phyloP scores from a whole-genome alignment of 2,113 vertebrate genomes.

The Dipodomys merriami region DNA sequence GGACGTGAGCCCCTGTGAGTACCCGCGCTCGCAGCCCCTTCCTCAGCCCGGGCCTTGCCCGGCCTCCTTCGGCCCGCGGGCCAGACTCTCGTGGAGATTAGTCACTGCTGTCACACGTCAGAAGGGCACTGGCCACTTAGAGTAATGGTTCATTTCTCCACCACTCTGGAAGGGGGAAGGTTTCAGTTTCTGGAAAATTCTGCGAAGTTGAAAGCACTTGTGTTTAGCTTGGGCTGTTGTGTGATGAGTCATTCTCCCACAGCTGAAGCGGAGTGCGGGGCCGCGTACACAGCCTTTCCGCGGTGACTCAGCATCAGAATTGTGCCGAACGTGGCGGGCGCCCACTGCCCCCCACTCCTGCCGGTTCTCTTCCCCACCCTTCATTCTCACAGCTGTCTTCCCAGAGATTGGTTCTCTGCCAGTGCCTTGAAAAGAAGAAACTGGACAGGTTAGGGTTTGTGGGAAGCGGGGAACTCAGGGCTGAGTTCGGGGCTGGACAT shows the following conservation, averaged over 20 bases:
- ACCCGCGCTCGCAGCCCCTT: slow-evolving; percentile 27
- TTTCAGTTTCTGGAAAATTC: slow-evolving; percentile 69
- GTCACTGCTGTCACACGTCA: slow-evolving; percentile 5
- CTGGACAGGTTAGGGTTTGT: background rate
- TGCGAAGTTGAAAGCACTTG: slow-evolving; percentile 22
- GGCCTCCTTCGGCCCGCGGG: background rate
- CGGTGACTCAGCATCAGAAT: slow-evolving; percentile 25
- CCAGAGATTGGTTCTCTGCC: background rate
- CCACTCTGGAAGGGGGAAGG: background rate
- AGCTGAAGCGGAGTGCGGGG: background rate
- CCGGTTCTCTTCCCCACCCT: background rate
- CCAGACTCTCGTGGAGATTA: background rate
- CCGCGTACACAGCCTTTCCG: background rate
- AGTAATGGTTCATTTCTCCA: slow-evolving; percentile 32
- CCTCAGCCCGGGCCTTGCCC: background rate
- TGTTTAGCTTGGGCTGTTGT: slow-evolving; percentile 7
- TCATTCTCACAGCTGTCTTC: background rate
- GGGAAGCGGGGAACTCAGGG: background rate
- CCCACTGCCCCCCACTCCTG: fast-evolving
- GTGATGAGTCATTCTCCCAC: slow-evolving; percentile 70
- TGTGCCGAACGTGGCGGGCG: no score
- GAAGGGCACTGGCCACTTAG: background rate
- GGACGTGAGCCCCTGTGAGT: slow-evolving; percentile 99
- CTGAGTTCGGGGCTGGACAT: background rate
- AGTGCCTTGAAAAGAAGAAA: background rate